Base-by-base conservation (phyloP, 2,797 vertebrate species). In the Acipenser ruthenus region DNA sequence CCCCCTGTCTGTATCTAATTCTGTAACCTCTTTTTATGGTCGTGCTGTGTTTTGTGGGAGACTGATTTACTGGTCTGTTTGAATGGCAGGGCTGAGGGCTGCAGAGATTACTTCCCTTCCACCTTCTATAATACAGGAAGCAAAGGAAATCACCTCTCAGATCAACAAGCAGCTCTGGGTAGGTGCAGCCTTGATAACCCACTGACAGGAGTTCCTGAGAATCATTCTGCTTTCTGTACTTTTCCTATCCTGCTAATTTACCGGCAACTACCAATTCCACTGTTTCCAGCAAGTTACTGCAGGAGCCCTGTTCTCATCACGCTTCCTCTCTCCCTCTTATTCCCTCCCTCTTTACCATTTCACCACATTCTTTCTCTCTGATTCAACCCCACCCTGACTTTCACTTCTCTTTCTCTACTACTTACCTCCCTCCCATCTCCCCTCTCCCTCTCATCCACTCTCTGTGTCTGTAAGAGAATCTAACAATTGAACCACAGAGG, bases 61-160 rank as follows among this genome's bases (percentile, higher is more conserved):
- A 71, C 10, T 8, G 10, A 64, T 50, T 64, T 71, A 51, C 63
- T 63, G 23, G 47, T 11, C 52, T 75, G 67, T 68, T 23, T 64
- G 72, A 18, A 76, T 74, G 84, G 64, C 77, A 99, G 95, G 96
- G 68, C 84, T 99, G 78, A 94, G 86, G 88, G 94, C 93, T 74
- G 96, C 95, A 74, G 94, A 95, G 77, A 90, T 89, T 69, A 96
- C 94, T 1, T 91, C 93, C 15, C 81, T 98, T 68, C 94, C 94
- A 53, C 66, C 78, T 49, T 81, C 80, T 1, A 66, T 97, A 75
- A 82, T 95, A 72, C 70, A 92, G 79, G 93, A 95, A 72, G 94
- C 95, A 64, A 95, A 89, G 80, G 80, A 84, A 64, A 83, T 97
- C 66, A 85, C 88, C 67, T 85, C 80, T 63, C 89, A 80, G 77